Base-by-base conservation (phyloP, 2,797 vertebrate genomes). In the Gobio occitaniae region DNA sequence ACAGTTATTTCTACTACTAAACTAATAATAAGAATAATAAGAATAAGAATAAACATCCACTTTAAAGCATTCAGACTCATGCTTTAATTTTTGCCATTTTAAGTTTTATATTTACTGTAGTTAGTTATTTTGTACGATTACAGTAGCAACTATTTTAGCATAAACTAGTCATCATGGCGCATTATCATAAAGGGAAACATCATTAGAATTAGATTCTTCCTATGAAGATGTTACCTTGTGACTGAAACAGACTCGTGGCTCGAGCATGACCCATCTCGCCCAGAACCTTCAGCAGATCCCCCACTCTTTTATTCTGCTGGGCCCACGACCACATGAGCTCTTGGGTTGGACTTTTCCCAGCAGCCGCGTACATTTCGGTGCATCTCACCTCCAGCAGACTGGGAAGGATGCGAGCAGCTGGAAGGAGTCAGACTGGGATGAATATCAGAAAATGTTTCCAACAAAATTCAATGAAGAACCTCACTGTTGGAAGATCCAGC, bases 291-390 rank as follows among this genome's bases (percentile, higher is more conserved):
- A 94, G 83, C 63, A 96, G 92, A 89, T 96, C 96, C 50, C 89
- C 93, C 0, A 96, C 89, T 0, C 92, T 95, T 63, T 93, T 90
- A 80, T 95, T 96, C 88, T 94, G 94, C 89, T 96, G 96, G 29
- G 95, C 95, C 95, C 96, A 96, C 52, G 93, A 93, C 96, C 96
- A 96, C 16, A 96, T 90, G 19, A 96, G 89, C 86, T 96, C 95
- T 38, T 94, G 90, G 2, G 94, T 95, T 36, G 94, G 95, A 82
- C 96, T 96, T 89, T 91, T 94, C 5, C 95, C 96, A n/a, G 93
- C 92, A 0, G 94, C 91, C 38, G 93, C 93, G 1, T 92, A 78
- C 70, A 92, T 93, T 90, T 96, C 96, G 44, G 93, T 83, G 70
- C 88, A 90, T 7, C 95, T 94, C 41, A 96, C 91, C 21, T 96